Evolutionary conservation across 2,113 vertebrate genomes (phyloP).

Genomic region (Lasiurus borealis): DNA sequence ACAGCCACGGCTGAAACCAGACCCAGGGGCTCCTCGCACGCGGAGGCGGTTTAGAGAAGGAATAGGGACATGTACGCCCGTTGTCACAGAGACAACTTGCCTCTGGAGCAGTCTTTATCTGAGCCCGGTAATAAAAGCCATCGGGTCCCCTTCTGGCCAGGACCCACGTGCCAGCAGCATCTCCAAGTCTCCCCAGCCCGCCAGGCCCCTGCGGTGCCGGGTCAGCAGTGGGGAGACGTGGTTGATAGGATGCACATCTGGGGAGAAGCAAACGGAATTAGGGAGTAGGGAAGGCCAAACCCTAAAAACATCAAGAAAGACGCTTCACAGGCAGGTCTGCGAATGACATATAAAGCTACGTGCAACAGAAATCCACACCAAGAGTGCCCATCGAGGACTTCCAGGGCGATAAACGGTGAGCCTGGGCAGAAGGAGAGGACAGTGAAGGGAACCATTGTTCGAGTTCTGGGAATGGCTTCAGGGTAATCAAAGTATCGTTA

Average conservation of each 20-base stretch:
- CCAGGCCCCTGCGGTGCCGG: conserved; percentile 61
- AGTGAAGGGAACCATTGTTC: background rate
- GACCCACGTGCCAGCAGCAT: conserved; percentile 83
- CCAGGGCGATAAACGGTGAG: background rate
- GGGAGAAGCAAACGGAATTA: conserved; percentile 63
- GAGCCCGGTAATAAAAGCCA: conserved; percentile 91
- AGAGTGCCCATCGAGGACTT: background rate
- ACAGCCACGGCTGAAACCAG: rapidly evolving
- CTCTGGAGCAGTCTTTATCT: conserved; percentile 88
- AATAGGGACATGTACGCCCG: background rate
- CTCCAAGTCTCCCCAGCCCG: background rate
- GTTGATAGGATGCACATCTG: conserved; percentile 82
- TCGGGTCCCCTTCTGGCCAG: conserved; percentile 90
- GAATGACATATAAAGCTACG: too few species aligned
- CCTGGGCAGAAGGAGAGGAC: background rate
- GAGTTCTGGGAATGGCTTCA: background rate
- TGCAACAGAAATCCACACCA: background rate
- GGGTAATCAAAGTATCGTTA: background rate
- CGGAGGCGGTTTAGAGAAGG: background rate
- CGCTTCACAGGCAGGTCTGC: background rate
- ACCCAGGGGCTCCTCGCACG: background rate
- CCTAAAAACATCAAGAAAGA: background rate
- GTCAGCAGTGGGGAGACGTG: conserved; percentile 51
- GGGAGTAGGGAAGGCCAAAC: background rate
- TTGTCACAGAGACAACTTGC: conserved; percentile 75